Evolutionary conservation across 1,140 invertebrate species (phyloP), one percentile per base, ranked within the genome.

Genomic region (Papilio xuthus): DNA sequence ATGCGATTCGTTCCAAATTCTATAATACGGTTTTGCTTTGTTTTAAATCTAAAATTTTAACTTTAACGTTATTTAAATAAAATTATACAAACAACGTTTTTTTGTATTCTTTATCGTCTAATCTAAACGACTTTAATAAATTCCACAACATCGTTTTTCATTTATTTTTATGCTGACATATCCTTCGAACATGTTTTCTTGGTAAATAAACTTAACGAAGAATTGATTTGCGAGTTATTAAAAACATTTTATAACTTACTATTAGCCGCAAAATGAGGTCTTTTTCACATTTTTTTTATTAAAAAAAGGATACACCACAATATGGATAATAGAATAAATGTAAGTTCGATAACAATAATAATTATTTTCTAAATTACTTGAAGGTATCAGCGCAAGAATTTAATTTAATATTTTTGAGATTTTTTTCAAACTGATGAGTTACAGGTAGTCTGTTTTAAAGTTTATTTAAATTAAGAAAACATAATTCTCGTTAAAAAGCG

Each of bases 151-250:
- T 67, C 8, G 8, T 53, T n/a, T 53, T 2, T 53, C n/a, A 0
- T n/a, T 67, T 67, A 67, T 28, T 32, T 67, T 67, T 28, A 26
- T 67, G 13, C 60, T 28, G 4, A 15, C 15, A 67, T 18, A 67
- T 7, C 7, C 32, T 28, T 32, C 28, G 60, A 67, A 60, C 13
- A 15, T 3, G 12, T 6, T 28, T 32, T 32, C 26, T 28, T 18
- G 26, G 4, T 15, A 67, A 3, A 32, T 32, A 32, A 32, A 2
- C 15, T 67, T 32, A 67, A 67, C 32, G 4, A 67, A 67, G 13
- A 67, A 13, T 67, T 67, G 18, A 67, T 67, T 28, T 67, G 60
- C 60, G 32, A 67, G 60, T 67, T 67, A 67, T 67, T 67, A 67
- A 67, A 67, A 67, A 67, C 60, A 4, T 32, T 12, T 28, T 28